Evolutionary conservation across 2,888 invertebrate genomes (phyloP).

Genomic region (Drosophila dives): DNA sequence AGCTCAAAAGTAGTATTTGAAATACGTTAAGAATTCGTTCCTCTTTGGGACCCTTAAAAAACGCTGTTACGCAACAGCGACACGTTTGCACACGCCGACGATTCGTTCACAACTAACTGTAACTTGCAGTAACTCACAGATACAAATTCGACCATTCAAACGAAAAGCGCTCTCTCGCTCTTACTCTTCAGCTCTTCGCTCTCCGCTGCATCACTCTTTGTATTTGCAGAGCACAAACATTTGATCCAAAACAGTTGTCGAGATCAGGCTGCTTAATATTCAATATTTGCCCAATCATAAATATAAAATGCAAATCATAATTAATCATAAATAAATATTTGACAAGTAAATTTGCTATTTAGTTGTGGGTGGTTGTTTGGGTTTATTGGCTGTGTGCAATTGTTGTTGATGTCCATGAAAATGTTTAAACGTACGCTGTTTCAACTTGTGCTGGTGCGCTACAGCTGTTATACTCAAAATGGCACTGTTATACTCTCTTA

Average conservation of each 20-base stretch:
- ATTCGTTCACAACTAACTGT: slow-evolving; percentile 64
- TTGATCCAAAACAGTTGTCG: slow-evolving; percentile 20
- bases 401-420: slow-evolving; percentile 14
- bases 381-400: slow-evolving; percentile 2
- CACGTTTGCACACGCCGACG: slow-evolving; percentile 55
- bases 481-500: slow-evolving; percentile 49
- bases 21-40: slow-evolving; percentile 48
- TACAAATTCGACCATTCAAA: slow-evolving; percentile 27
- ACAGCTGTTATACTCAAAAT: slow-evolving; percentile 45
- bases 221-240: slow-evolving; percentile 14
- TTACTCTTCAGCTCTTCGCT: background rate
- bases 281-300: slow-evolving; percentile 8
- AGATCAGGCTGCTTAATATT: slow-evolving; percentile 28
- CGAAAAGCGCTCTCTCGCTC: slow-evolving; percentile 3
- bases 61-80: slow-evolving; percentile 43
- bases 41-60: slow-evolving; percentile 24
- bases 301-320: slow-evolving; percentile 1
- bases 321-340: background rate
- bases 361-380: slow-evolving; percentile 7
- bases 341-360: background rate
- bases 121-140: slow-evolving; percentile 39
- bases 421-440: slow-evolving; percentile 33
- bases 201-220: slow-evolving; percentile 6
- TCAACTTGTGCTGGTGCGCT: slow-evolving; percentile 9
- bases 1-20: slow-evolving; percentile 44